phyloP scores from a whole-genome alignment of 2,113 vertebrate species.

The Carassius gibelio region DNA sequence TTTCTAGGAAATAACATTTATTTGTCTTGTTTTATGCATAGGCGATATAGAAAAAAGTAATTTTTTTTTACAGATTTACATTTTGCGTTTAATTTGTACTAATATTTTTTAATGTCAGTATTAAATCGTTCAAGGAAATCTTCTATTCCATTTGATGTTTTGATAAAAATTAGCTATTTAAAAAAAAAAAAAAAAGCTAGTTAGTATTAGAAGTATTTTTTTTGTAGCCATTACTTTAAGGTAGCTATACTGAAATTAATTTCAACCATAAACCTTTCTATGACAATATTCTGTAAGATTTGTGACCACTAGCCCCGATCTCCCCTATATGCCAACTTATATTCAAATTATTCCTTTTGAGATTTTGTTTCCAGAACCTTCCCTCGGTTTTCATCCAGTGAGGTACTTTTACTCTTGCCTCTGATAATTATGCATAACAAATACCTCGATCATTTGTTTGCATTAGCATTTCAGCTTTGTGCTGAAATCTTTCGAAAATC shows the following conservation, averaged over 20 bases:
- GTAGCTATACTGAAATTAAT: not conserved
- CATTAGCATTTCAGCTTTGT: conserved; percentile 44
- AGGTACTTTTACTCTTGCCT: not conserved
- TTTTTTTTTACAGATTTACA: no score
- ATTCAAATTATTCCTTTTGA: not conserved
- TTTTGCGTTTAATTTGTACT: no score
- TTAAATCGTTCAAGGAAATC: not conserved
- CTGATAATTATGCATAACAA: conserved; percentile 23
- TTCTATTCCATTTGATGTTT: not conserved
- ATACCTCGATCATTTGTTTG: conserved; percentile 35
- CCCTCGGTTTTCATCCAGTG: not conserved
- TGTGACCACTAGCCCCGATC: not conserved
- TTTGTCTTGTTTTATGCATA: not conserved
- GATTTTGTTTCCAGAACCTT: conserved; percentile 13
- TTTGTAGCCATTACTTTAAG: not conserved
- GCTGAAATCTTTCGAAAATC: conserved; percentile 33
- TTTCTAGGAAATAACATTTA: not conserved
- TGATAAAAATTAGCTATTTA: not conserved
- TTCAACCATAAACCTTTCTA: not conserved
- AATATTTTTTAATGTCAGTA: not conserved
- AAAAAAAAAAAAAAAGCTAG: not conserved
- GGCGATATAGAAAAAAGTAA: not conserved
- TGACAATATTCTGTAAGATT: not conserved
- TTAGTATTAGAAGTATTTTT: not conserved
- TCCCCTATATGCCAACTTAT: not conserved